Percentiles rank a stretch among this genome's conserved stretches.
These are phyloP conservation scores for Phalacrocorax carbo DNA, from an alignment of 2,113 vertebrate species.

Conservation along the genomic window DNA sequence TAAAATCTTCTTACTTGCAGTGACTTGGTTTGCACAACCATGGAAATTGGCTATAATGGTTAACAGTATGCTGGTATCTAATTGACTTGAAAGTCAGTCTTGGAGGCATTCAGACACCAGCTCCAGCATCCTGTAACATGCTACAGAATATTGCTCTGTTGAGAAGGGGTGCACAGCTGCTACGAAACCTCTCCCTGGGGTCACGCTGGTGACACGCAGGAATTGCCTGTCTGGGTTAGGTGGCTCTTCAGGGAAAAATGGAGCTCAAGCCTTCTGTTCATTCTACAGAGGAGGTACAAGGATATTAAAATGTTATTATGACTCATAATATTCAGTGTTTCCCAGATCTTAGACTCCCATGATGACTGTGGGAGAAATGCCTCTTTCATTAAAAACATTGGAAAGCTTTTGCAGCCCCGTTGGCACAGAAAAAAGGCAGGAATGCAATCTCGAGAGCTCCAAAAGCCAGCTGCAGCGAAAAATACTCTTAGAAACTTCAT, in stretches of 20 bases:
- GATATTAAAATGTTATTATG: background rate
- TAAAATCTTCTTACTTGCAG: background rate
- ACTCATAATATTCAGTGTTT: background rate
- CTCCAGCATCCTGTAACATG: background rate
- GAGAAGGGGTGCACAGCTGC: background rate
- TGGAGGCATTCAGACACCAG: background rate
- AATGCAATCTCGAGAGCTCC: background rate
- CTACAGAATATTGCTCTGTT: no score
- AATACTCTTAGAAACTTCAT: background rate
- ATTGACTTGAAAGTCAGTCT: background rate
- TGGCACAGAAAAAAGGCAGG: background rate
- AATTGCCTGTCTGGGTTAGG: background rate
- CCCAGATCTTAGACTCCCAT: background rate
- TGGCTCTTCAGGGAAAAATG: background rate
- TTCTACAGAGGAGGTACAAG: background rate
- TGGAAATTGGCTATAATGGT: no score
- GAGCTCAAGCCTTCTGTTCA: background rate
- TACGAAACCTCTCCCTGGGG: background rate
- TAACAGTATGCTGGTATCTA: background rate
- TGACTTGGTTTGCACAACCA: background rate
- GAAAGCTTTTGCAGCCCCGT: background rate
- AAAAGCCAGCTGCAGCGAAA: background rate
- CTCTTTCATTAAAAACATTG: background rate
- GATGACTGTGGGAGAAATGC: background rate
- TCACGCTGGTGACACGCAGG: rapidly evolving